Percentiles rank a stretch among this genome's conserved stretches.
Conservation (phyloP, 2,113 vertebrate species). For the Caranx melampygus region DNA sequence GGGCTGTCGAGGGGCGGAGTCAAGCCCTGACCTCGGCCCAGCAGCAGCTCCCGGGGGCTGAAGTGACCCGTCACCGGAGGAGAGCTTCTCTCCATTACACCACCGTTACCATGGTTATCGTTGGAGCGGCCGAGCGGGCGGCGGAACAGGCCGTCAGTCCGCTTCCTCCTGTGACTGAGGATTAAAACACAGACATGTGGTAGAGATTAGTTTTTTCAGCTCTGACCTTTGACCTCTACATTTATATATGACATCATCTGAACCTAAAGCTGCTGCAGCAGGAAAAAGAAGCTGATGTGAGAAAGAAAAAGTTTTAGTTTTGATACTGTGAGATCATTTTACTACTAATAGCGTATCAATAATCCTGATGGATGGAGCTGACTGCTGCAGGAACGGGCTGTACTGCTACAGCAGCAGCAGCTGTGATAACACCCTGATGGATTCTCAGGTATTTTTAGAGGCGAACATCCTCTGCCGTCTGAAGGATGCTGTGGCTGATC, state of each 20-base stretch:
- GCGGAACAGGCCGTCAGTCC: conserved; percentile 87
- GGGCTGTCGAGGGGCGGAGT: conserved; percentile 91
- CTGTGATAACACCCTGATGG: conserved; percentile 19
- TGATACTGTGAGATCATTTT: too few species aligned
- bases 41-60: conserved; percentile 90
- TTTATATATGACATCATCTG: too few species aligned
- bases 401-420: conserved; percentile 36
- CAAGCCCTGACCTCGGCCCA: conserved; percentile 85
- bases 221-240: too few species aligned
- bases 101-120: conserved; percentile 86
- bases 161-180: conserved; percentile 89
- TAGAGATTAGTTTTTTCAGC: too few species aligned
- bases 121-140: conserved; percentile 90
- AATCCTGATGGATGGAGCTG: too few species aligned
- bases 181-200: too few species aligned
- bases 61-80: conserved; percentile 90
- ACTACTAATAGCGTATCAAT: too few species aligned
- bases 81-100: conserved; percentile 88
- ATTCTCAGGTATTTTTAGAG: conserved; percentile 51
- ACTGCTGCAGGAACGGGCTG: too few species aligned
- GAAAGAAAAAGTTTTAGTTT: too few species aligned
- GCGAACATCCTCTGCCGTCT: conserved; percentile 12
- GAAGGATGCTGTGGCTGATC: background rate
- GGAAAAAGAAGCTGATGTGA: too few species aligned
- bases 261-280: too few species aligned